Evolutionary conservation across 2,113 vertebrate genomes (phyloP), one percentile per base, ranked within the genome.

Genomic region (Anoura caudifer): DNA sequence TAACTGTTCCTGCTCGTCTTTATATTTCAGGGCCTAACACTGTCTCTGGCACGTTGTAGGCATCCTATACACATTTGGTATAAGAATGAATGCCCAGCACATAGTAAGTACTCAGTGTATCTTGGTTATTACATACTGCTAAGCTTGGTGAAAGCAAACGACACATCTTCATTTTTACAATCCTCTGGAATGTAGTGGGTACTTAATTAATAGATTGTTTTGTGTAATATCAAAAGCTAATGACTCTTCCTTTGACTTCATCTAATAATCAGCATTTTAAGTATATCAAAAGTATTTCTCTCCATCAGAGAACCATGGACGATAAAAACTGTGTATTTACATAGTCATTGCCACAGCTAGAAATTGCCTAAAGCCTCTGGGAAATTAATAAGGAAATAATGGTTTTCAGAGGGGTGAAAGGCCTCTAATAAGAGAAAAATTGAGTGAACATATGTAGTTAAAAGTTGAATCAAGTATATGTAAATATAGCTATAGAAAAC

Each of bases 311-410:
- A 98, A 80, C 45, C 75, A 43, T 56, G n/a, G 22, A 97, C 91
- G 97, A 98, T 96, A 97, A 98, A 98, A 90, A 97, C 81, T 97
- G 77, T 92, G 97, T 96, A 97, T 61, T 92, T 94, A 97, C 94
- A 84, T 16, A 86, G 95, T 88, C 96, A 98, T 97, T 97, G 97
- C 95, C 94, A 94, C 94, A 97, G 96, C 75, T 89, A 97, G 97
- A 94, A 98, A 98, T 16, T 94, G 97, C 98, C 97, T 94, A 97
- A 97, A 97, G 97, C 97, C 97, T 96, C 56, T 90, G 85, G 95
- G 93, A 98, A 98, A 98, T 98, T 98, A 98, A 98, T 98, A 97
- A 98, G 96, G 96, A 98, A 97, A 97, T 98, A 98, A 97, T 98
- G 93, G 95, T 97, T 98, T 98, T 97, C 93, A 95, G 91, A 96